Conservation (phyloP, 2,888 invertebrate genomes). For the Eustalomyia histrio region DNA sequence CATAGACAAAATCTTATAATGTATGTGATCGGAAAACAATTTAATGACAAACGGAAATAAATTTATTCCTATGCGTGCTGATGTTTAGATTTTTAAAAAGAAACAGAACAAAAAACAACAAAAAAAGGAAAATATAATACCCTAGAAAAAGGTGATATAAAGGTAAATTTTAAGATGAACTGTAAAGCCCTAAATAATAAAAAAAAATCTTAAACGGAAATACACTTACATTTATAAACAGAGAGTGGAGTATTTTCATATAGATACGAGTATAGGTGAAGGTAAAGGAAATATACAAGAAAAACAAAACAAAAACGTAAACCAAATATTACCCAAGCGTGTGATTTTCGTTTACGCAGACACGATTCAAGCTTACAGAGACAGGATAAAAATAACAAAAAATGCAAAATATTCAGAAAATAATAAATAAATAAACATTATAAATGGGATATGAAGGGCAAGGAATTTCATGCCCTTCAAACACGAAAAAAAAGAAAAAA, state of each 20-base stretch:
- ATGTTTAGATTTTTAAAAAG: slow-evolving; percentile 73
- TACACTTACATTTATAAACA: neutral
- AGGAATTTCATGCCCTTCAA: no score
- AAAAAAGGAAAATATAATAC: slow-evolving; percentile 3
- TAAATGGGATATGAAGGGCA: slow-evolving; percentile 21
- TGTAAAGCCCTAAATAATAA: slow-evolving; percentile 17
- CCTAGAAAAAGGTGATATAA: slow-evolving; percentile 14
- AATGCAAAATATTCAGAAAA: neutral
- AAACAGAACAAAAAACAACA: slow-evolving; percentile 72
- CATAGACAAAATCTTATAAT: slow-evolving; percentile 35
- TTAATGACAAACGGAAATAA: slow-evolving; percentile 78
- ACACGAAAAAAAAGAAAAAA: no score
- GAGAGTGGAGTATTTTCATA: slow-evolving; percentile 4
- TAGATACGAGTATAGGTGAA: no score
- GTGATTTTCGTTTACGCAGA: slow-evolving; percentile 55
- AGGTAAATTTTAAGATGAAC: slow-evolving; percentile 36
- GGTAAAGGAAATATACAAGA: neutral
- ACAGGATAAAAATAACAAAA: slow-evolving; percentile 4
- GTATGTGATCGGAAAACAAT: slow-evolving; percentile 75
- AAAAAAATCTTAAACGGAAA: neutral
- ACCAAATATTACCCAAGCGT: slow-evolving; percentile 62
- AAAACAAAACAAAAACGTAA: slow-evolving; percentile 29
- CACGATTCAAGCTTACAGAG: slow-evolving; percentile 33
- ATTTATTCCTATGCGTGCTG: slow-evolving; percentile 69
- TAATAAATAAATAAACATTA: slow-evolving; percentile 24